Percentiles rank a stretch among this genome's conserved stretches.
phyloP scores from a whole-genome alignment of 2,113 vertebrate species.

The Tachysurus fulvidraco region DNA sequence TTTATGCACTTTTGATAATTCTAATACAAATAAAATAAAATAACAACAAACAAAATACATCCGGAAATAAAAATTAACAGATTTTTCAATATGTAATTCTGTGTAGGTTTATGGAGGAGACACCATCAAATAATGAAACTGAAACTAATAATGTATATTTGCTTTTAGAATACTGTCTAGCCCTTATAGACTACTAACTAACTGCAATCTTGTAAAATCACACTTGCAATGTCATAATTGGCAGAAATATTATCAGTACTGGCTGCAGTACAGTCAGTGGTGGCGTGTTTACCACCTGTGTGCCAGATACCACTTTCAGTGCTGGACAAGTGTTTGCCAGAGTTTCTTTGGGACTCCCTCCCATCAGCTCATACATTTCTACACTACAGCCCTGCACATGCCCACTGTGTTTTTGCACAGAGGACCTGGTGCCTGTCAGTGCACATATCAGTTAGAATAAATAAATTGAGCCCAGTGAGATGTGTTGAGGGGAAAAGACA shows the following conservation, averaged over 20 bases:
- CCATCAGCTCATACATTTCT: slow-evolving; percentile 23
- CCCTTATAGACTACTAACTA: background rate
- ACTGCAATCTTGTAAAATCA: too few relatives aligned
- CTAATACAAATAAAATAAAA: background rate
- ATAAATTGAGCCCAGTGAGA: slow-evolving; percentile 5
- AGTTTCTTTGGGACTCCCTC: slow-evolving; percentile 43
- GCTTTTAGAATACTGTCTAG: background rate
- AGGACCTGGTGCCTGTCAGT: background rate
- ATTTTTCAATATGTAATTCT: background rate
- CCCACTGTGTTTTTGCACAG: background rate
- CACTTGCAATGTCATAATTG: background rate
- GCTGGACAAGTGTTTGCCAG: slow-evolving; percentile 31
- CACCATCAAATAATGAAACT: background rate
- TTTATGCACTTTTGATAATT: too few relatives aligned
- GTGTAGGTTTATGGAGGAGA: background rate
- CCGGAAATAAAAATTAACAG: too few relatives aligned
- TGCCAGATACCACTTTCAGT: slow-evolving; percentile 21
- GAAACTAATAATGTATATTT: background rate
- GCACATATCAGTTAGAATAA: slow-evolving; percentile 11
- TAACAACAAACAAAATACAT: background rate
- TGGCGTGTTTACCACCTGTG: background rate
- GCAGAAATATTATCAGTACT: background rate
- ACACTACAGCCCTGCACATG: background rate
- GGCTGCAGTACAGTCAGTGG: background rate
- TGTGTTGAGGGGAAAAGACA: slow-evolving; percentile 10